These are phyloP conservation scores for Podargus strigoides DNA, from an alignment of 2,797 vertebrate species.

Conservation along the genomic window DNA sequence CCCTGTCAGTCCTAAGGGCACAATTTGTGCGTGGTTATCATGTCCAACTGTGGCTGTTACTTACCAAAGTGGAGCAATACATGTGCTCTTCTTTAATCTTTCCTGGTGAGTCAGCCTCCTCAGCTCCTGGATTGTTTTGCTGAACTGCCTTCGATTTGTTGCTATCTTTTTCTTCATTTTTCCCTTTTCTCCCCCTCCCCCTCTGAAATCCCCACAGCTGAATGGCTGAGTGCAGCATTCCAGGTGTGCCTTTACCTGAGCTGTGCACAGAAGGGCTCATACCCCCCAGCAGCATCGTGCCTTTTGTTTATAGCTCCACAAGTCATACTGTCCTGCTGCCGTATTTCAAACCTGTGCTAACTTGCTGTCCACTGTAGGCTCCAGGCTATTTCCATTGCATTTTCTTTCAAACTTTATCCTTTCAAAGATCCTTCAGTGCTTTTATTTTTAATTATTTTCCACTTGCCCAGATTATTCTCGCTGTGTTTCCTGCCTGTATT, in stretches of 20 bases:
- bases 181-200: accelerated
- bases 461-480: neutral
- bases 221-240: neutral
- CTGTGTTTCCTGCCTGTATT: constrained; percentile 11
- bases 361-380: neutral
- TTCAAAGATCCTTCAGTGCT: neutral
- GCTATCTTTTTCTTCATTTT: neutral
- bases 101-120: neutral
- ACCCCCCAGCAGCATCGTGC: neutral
- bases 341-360: neutral
- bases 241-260: neutral
- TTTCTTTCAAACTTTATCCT: neutral
- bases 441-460: constrained; percentile 49
- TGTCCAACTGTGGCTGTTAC: constrained; percentile 31
- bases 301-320: neutral
- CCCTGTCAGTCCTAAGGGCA: constrained; percentile 34
- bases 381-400: neutral
- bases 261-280: neutral
- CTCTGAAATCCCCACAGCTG: neutral
- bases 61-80: constrained; percentile 21
- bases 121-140: neutral
- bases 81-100: constrained; percentile 41
- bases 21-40: constrained; percentile 34
- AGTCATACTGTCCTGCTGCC: neutral
- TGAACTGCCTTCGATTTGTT: neutral